phyloP scores from a whole-genome alignment of 2,113 vertebrate species.

The Plectropomus leopardus region DNA sequence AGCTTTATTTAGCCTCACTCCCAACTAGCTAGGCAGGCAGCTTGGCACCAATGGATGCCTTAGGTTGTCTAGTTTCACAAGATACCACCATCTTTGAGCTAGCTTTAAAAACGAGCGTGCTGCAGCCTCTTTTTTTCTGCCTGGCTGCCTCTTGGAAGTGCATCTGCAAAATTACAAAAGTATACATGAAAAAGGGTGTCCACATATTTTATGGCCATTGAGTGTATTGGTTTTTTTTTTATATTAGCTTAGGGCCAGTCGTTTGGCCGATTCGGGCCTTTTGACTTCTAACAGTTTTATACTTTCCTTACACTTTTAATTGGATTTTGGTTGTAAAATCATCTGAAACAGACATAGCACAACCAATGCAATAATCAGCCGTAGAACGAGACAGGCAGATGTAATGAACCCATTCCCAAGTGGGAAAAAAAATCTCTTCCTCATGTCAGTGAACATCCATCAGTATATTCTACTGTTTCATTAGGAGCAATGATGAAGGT shows the following conservation, averaged over 20 bases:
- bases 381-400: constrained; percentile 25
- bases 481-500: constrained; percentile 80
- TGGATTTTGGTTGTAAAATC: constrained; percentile 17
- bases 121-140: no score
- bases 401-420: constrained; percentile 53
- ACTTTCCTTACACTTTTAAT: constrained; percentile 31
- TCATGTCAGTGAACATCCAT: constrained; percentile 58
- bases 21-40: no score
- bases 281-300: neutral
- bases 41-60: no score
- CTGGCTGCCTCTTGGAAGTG: no score
- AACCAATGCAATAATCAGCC: constrained; percentile 44
- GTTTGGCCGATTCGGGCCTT: neutral
- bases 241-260: neutral
- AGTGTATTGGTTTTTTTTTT: neutral
- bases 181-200: neutral
- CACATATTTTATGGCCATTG: neutral
- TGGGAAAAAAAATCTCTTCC: constrained; percentile 6
- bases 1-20: no score
- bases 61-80: no score
- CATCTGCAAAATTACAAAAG: no score
- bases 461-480: constrained; percentile 56
- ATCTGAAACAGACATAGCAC: constrained; percentile 18
- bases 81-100: no score
- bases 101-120: no score